These are phyloP conservation scores for Pedionomus torquatus DNA, from an alignment of 2,113 vertebrate species.

Conservation along the genomic window DNA sequence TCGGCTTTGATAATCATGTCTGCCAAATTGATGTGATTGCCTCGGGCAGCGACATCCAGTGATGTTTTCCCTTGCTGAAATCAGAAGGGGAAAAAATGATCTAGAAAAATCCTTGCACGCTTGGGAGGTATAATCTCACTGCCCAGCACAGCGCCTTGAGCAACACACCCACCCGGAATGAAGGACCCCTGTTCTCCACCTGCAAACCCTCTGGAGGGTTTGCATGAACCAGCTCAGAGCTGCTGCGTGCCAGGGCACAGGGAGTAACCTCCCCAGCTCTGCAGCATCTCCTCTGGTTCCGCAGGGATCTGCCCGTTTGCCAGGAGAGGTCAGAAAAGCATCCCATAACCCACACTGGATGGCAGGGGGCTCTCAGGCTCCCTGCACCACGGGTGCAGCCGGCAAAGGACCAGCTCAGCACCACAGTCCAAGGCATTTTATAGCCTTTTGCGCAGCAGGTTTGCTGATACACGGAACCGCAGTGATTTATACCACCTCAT, in stretches of 20 bases:
- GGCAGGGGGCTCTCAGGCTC: not conserved
- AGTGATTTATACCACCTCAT: not conserved
- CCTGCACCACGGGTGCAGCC: not conserved
- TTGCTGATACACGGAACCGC: not conserved
- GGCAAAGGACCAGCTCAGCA: not conserved
- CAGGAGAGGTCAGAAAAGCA: not conserved
- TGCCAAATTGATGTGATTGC: constrained; percentile 83
- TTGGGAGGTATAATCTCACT: not conserved
- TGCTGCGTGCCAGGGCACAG: not conserved
- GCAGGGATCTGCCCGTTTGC: not conserved
- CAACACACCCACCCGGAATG: not conserved
- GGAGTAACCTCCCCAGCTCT: not conserved
- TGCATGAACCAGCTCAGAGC: not conserved
- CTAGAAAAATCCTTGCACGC: not conserved
- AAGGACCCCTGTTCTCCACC: not conserved
- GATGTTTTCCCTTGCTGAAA: constrained; percentile 88
- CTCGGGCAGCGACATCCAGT: constrained; percentile 85
- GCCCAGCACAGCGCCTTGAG: rapidly evolving
- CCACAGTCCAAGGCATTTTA: not conserved
- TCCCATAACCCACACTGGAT: not conserved
- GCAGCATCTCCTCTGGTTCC: not conserved
- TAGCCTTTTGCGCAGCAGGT: not conserved
- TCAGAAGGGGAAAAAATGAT: not conserved
- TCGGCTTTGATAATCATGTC: constrained; percentile 95
- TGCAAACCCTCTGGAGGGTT: not conserved